Conservation (phyloP, 2,888 invertebrate species). For the Vanessa cardui region DNA sequence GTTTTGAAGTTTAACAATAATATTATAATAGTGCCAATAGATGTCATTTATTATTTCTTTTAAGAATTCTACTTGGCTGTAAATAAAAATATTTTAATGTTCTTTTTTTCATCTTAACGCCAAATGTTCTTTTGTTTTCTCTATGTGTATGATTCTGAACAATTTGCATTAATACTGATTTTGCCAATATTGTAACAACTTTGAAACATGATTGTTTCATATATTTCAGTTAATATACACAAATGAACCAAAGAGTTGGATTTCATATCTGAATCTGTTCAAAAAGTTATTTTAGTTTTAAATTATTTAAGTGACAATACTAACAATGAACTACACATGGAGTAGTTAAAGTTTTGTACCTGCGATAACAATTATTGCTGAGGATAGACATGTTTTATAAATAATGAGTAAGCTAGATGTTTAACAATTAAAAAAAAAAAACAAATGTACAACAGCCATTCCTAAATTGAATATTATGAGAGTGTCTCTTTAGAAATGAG, state of each 20-base stretch:
- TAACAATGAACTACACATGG: slow-evolving; percentile 27
- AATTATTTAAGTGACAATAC: slow-evolving; percentile 21
- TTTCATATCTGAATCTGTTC: slow-evolving; percentile 22
- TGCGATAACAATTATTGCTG: slow-evolving; percentile 46
- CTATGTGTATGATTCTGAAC: no score
- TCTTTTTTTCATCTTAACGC: not conserved
- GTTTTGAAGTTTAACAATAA: not conserved
- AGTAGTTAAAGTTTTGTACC: slow-evolving; percentile 57
- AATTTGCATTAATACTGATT: not conserved
- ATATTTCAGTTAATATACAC: slow-evolving; percentile 1
- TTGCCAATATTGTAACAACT: not conserved
- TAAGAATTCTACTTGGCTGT: not conserved
- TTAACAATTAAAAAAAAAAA: no score
- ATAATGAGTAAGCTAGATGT: no score
- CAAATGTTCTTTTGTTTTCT: not conserved
- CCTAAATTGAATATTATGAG: no score
- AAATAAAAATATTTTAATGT: not conserved
- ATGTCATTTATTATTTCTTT: not conserved
- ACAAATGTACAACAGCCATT: no score
- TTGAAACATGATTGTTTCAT: slow-evolving; percentile 5
- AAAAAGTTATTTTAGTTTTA: slow-evolving; percentile 31
- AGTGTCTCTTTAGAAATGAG: no score
- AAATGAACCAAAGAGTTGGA: slow-evolving; percentile 34
- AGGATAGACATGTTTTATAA: not conserved
- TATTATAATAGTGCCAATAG: slow-evolving; percentile 22